Evolutionary conservation across 2,113 vertebrate genomes (phyloP).

Genomic region (Microcebus tavaratra): DNA sequence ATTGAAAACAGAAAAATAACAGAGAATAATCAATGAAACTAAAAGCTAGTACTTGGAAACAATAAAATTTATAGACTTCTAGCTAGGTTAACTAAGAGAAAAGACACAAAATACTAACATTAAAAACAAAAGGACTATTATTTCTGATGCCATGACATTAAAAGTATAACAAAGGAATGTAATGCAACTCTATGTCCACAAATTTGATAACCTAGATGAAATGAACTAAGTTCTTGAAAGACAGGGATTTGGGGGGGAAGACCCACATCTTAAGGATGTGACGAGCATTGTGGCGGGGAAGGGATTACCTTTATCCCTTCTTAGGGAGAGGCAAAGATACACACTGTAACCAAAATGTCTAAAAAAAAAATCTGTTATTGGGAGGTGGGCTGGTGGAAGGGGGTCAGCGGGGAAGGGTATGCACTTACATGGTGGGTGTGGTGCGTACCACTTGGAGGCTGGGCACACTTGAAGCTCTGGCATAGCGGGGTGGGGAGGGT

Average conservation of each 20-base stretch:
- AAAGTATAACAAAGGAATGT: not conserved
- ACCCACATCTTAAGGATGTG: too few relatives aligned
- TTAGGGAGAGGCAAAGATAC: too few relatives aligned
- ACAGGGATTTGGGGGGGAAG: not conserved
- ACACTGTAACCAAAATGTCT: too few relatives aligned
- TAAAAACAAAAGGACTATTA: not conserved
- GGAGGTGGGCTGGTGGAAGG: too few relatives aligned
- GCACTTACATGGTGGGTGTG: too few relatives aligned
- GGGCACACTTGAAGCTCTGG: too few relatives aligned
- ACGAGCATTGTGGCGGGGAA: too few relatives aligned
- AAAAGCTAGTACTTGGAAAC: not conserved
- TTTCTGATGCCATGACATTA: not conserved
- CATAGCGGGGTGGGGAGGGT: too few relatives aligned
- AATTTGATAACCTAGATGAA: not conserved
- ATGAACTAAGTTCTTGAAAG: not conserved
- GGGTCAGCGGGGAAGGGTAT: too few relatives aligned
- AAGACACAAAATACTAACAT: not conserved
- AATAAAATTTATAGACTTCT: not conserved
- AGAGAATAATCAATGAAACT: not conserved
- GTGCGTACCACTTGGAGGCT: too few relatives aligned
- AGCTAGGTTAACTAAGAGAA: not conserved
- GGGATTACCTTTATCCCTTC: too few relatives aligned
- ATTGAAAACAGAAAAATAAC: not conserved
- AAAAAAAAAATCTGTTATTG: too few relatives aligned
- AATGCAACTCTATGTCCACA: not conserved